Base-by-base conservation (phyloP, 2,797 vertebrate species). In the Chiloscyllium punctatum region DNA sequence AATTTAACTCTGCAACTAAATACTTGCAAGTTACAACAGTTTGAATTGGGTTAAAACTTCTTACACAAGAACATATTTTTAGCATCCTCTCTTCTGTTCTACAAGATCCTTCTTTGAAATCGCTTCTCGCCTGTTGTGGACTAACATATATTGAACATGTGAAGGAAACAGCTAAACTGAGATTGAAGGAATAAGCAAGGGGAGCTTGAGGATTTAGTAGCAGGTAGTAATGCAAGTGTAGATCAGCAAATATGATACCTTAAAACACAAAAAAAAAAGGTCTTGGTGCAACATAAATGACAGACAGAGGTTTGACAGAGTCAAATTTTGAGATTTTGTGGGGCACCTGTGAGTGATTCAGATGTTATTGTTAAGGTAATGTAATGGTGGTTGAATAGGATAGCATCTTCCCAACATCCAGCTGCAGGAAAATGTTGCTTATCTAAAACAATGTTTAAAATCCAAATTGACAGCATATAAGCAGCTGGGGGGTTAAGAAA, bases 1-100 rank as follows among this genome's bases (percentile, higher is more conserved):
- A 95, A 95, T 77, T 95, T 13, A 95, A 95, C 69, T 51, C 30
- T 71, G 27, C 9, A 74, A 94, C 51, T 51, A 94, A 74, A 77
- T 30, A 30, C 48, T 57, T 53, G 74, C n/a, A 74, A 72, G 33
- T 77, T 72, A 94, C 94, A 94, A 1, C 27, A 94, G 30, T 33
- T 16, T 11, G 68, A 25, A 11, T 18, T 25, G 9, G 66, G 25
- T 21, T 91, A 91, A 92, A 66, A 25, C n/a, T 68, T 7, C 4
- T 18, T 7, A 18, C 53, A 51, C 25, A 74, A n/a, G 27, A 57
- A 62, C 57, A 9, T 62, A 62, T 62, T 57, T 62, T 9, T 9
- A 77, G 3, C n/a, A 92, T 13, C 37, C 82, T 5, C 82, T 84
- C 42, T 23, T 11, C 48, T 27, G 23, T 66, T 72, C 57, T 7